Percentiles rank a stretch among this genome's conserved stretches.
phyloP scores from a whole-genome alignment of 2,888 invertebrate species.

The Lepidochitona cinerea region DNA sequence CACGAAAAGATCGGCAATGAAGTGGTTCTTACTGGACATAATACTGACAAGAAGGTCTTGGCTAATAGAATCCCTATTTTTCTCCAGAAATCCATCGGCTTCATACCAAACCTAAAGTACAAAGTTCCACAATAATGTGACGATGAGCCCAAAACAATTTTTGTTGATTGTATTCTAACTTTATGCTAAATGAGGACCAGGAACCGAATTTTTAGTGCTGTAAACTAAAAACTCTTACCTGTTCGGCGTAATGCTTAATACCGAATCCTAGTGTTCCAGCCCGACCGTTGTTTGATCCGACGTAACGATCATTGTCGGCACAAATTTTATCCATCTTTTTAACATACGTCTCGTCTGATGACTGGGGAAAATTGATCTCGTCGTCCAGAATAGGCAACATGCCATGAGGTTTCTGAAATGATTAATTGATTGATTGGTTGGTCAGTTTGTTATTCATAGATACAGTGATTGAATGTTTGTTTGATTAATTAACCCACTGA shows the following conservation, averaged over 20 bases:
- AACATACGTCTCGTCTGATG: constrained; percentile 42
- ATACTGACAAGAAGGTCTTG: constrained; percentile 52
- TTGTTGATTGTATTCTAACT: too few species aligned
- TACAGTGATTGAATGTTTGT: too few species aligned
- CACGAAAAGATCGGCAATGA: constrained; percentile 54
- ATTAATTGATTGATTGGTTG: too few species aligned
- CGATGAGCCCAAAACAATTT: too few species aligned
- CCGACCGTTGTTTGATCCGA: constrained; percentile 11
- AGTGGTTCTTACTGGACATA: constrained; percentile 51
- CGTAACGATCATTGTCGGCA: constrained; percentile 31
- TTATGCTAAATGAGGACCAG: too few species aligned
- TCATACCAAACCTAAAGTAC: constrained; percentile 50
- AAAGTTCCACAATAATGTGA: too few species aligned
- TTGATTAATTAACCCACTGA: too few species aligned
- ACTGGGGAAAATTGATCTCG: constrained; percentile 51
- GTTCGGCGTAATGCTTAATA: constrained; percentile 49
- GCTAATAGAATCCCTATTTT: constrained; percentile 57
- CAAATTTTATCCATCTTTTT: constrained; percentile 50
- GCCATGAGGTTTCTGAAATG: constrained; percentile 46
- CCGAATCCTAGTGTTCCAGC: constrained; percentile 39
- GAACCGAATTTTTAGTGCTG: too few species aligned
- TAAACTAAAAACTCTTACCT: constrained; percentile 36
- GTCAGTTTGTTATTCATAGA: too few species aligned
- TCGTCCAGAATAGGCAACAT: constrained; percentile 50
- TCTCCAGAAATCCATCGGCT: constrained; percentile 57